Conservation (phyloP, 2,113 vertebrate genomes). For the Melanostigma gelatinosum region DNA sequence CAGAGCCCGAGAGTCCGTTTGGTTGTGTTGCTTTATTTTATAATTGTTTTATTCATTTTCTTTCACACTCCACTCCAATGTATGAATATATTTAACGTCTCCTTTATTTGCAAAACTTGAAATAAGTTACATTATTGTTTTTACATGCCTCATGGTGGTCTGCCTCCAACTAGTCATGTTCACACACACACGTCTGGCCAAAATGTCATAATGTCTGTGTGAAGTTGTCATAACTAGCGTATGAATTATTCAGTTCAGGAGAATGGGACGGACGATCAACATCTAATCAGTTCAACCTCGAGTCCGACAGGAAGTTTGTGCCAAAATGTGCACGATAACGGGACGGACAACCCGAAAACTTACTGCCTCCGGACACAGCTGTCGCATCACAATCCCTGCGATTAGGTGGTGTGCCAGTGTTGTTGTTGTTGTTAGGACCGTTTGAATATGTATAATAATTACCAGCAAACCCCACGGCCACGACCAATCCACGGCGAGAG, state of each 20-base stretch:
- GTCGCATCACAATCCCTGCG: background rate
- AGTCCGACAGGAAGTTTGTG: too few relatives aligned
- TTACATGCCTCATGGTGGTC: too few relatives aligned
- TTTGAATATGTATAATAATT: background rate
- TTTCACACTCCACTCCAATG: too few relatives aligned
- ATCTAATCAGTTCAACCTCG: too few relatives aligned
- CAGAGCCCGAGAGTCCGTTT: background rate
- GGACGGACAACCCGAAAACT: too few relatives aligned
- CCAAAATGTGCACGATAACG: too few relatives aligned
- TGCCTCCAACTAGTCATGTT: background rate
- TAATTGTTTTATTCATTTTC: too few relatives aligned
- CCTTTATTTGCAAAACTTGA: background rate
- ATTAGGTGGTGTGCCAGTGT: background rate
- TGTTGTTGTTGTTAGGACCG: background rate
- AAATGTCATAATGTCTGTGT: background rate
- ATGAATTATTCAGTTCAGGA: background rate
- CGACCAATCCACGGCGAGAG: conserved; percentile 59
- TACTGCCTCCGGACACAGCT: too few relatives aligned
- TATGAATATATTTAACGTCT: too few relatives aligned
- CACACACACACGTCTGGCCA: background rate
- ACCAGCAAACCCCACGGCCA: conserved; percentile 59
- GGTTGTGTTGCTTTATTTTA: too few relatives aligned
- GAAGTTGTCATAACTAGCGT: background rate
- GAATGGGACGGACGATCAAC: background rate
- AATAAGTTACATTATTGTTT: background rate